phyloP scores from a whole-genome alignment of 2,888 invertebrate genomes.

The Stenchaetothrips biformis region DNA sequence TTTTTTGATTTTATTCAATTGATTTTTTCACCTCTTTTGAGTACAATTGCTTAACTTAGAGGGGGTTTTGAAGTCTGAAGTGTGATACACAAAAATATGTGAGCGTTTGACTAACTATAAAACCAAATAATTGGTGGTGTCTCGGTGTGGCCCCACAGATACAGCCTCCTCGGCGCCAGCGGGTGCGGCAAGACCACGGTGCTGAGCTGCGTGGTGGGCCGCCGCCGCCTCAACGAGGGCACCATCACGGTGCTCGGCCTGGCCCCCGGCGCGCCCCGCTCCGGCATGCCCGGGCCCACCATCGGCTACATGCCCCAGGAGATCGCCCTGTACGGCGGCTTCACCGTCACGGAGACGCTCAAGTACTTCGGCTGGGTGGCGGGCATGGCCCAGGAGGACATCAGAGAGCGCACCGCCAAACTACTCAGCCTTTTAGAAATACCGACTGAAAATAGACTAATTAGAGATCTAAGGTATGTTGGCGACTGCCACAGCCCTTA shows the following conservation, averaged over 20 bases:
- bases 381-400: conserved; percentile 44
- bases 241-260: not conserved
- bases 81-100: no score
- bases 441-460: conserved; percentile 43
- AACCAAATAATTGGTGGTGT: no score
- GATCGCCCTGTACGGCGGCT: conserved; percentile 39
- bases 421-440: conserved; percentile 47
- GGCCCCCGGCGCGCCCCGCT: not conserved
- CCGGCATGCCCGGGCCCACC: conserved; percentile 16
- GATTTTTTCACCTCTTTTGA: no score
- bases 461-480: conserved; percentile 46
- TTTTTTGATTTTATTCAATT: no score
- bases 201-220: conserved; percentile 21
- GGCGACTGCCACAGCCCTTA: not conserved
- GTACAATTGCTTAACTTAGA: no score
- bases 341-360: conserved; percentile 47
- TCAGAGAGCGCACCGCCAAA: conserved; percentile 44
- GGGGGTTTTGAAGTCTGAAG: no score
- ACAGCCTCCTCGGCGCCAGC: conserved; percentile 13
- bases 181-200: conserved; percentile 19
- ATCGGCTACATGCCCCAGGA: conserved; percentile 38
- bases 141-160: no score
- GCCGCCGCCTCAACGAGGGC: conserved; percentile 8
- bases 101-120: no score
- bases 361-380: conserved; percentile 49